Conservation (phyloP, 2,797 vertebrate genomes). For the Scyliorhinus canicula region DNA sequence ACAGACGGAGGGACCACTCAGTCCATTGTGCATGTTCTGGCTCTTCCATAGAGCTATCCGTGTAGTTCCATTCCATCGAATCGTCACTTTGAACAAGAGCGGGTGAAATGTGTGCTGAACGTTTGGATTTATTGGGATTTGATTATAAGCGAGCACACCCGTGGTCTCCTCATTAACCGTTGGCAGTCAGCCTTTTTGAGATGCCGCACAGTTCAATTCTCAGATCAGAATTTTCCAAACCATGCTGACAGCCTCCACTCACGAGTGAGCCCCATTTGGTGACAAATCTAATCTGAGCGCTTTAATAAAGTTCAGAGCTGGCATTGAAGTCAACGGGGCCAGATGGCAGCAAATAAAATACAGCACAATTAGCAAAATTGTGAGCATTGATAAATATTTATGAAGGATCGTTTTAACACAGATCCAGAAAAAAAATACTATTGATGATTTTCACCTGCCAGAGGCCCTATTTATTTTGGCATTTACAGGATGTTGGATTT, state of each 20-base stretch:
- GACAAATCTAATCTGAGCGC: not conserved
- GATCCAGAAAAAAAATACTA: not conserved
- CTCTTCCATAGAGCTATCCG: not conserved
- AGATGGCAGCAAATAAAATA: not conserved
- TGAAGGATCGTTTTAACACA: not conserved
- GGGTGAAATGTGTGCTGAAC: not conserved
- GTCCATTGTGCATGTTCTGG: not conserved
- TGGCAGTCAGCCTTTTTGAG: not conserved
- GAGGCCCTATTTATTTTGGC: not conserved
- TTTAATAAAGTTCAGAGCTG: not conserved
- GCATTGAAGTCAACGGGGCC: slow-evolving; percentile 1
- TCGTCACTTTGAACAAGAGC: not conserved
- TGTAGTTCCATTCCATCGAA: not conserved
- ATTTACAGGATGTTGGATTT: not conserved
- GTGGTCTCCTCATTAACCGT: not conserved
- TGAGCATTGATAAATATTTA: slow-evolving; percentile 15
- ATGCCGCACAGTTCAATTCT: not conserved
- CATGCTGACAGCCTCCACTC: not conserved
- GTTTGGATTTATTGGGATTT: not conserved
- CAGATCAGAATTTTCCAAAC: not conserved
- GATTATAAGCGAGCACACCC: not conserved
- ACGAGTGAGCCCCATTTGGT: not conserved
- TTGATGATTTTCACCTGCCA: not conserved
- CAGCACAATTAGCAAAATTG: not conserved
- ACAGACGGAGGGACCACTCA: not conserved